These are phyloP conservation scores for Etia nguti DNA, from an alignment of 2,113 vertebrate species.

Conservation along the genomic window DNA sequence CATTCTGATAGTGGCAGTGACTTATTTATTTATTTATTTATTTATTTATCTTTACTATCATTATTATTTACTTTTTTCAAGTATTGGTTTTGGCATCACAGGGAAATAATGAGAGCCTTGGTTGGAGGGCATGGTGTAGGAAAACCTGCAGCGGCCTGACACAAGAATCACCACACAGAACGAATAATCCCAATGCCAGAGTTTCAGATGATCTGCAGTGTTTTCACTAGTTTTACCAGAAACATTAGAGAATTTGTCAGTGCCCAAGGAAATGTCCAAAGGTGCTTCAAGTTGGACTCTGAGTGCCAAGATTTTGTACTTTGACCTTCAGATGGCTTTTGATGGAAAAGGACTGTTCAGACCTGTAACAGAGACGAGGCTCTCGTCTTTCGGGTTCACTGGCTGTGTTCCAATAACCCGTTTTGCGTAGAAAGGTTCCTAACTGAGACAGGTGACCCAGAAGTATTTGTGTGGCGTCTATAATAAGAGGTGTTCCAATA, in stretches of 20 bases:
- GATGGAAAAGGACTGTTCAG: constrained; percentile 34
- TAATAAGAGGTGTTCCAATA: neutral
- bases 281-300: neutral
- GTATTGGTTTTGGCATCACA: neutral
- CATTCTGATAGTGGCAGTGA: too few species aligned
- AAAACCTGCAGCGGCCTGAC: neutral
- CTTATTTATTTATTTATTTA: too few species aligned
- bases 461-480: neutral
- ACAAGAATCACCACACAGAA: neutral
- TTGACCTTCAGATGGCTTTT: constrained; percentile 20
- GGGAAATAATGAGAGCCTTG: neutral
- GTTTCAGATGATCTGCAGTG: rapidly evolving
- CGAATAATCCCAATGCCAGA: neutral
- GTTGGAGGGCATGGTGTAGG: rapidly evolving
- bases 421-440: neutral
- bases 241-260: neutral
- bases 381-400: neutral
- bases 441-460: neutral
- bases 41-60: too few species aligned
- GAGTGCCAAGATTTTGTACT: neutral
- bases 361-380: neutral
- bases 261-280: neutral
- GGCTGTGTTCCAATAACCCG: neutral
- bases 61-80: neutral
- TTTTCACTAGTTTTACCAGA: neutral